A percentile compares a stretch with the other conserved stretches of the same genome.
These are phyloP conservation scores for Deilephila porcellus DNA, from an alignment of 2,888 invertebrate species.

Conservation along the genomic window DNA sequence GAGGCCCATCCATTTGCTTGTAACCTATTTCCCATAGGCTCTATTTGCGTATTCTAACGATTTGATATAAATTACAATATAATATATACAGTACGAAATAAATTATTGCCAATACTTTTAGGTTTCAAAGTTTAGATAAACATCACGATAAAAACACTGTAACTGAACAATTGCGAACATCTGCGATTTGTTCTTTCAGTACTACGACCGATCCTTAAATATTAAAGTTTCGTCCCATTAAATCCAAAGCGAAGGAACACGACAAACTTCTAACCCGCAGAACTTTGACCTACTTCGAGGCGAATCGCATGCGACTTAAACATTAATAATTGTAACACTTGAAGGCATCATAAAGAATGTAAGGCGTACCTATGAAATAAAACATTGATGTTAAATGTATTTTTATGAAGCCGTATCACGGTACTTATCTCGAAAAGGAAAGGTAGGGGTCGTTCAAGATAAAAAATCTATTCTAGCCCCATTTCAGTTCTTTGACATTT, in stretches of 20 bases:
- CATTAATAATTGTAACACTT: slow-evolving; percentile 5
- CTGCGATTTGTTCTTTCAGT: neutral
- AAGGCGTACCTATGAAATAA: neutral
- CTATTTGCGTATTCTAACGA: too few species aligned
- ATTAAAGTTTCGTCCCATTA: neutral
- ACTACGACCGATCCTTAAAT: neutral
- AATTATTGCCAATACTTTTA: too few species aligned
- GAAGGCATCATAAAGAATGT: slow-evolving; percentile 4
- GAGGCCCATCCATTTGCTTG: too few species aligned
- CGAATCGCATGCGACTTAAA: neutral
- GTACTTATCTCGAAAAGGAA: neutral
- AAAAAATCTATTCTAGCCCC: neutral
- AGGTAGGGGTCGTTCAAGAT: neutral
- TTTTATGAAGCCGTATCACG: neutral
- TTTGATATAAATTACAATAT: too few species aligned
- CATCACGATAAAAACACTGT: too few species aligned
- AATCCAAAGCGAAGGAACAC: neutral
- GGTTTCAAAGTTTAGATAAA: too few species aligned
- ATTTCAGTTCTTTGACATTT: neutral
- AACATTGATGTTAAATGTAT: neutral
- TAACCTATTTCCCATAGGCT: too few species aligned
- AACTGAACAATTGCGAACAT: too few species aligned
- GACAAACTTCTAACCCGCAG: neutral
- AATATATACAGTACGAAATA: too few species aligned
- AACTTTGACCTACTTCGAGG: neutral